Percentiles rank a stretch among this genome's conserved stretches.
phyloP scores from a whole-genome alignment of 2,113 vertebrate genomes.

The Ceyx margarethae region DNA sequence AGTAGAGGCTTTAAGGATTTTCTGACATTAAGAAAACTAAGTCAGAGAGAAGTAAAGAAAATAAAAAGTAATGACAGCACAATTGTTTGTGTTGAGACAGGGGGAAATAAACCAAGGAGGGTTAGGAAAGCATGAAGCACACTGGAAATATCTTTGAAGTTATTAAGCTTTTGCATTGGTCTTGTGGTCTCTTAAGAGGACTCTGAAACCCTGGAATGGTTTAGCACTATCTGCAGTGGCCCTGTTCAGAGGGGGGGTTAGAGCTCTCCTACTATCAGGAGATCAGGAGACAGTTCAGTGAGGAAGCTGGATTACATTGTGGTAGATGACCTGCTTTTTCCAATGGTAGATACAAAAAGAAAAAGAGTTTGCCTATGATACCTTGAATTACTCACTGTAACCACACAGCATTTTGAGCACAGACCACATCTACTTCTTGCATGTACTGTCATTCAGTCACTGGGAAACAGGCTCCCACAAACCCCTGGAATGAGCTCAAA shows the following conservation, averaged over 20 bases:
- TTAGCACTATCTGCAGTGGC: background rate
- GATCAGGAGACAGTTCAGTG: background rate
- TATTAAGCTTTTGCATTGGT: background rate
- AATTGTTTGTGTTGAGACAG: background rate
- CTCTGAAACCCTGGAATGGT: background rate
- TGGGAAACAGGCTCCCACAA: background rate
- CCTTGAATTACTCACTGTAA: fast-evolving
- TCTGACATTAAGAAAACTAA: background rate
- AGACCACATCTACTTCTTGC: background rate
- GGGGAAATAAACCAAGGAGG: background rate
- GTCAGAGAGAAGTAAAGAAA: background rate
- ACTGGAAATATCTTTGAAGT: background rate
- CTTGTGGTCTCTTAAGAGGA: background rate
- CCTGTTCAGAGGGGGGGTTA: background rate
- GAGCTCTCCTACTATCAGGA: background rate
- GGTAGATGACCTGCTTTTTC: background rate
- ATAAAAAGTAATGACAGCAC: background rate
- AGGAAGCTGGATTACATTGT: background rate
- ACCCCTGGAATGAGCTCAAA: background rate
- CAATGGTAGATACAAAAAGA: background rate
- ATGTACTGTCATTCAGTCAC: background rate
- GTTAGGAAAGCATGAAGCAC: conserved; percentile 14
- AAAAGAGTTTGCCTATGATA: background rate
- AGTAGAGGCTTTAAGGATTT: background rate
- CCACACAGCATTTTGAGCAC: background rate